Evolutionary conservation across 2,113 vertebrate genomes (phyloP).

Genomic region (Spilogale gracilis): DNA sequence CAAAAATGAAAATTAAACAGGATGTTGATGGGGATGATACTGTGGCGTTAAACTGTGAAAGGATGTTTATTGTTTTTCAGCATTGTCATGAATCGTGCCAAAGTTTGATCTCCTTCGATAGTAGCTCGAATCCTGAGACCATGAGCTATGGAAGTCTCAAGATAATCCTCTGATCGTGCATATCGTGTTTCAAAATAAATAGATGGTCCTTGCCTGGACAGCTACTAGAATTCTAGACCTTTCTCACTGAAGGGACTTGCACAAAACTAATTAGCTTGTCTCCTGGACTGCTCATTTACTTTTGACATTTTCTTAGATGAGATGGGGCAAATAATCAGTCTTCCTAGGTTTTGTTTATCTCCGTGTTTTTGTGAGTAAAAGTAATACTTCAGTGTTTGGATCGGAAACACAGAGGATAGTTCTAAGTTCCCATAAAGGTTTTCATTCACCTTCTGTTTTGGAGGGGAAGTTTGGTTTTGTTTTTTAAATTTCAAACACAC

Average conservation of each 20-base stretch:
- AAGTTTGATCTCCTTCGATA: conserved; percentile 50
- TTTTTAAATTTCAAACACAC: not conserved
- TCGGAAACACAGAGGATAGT: not conserved
- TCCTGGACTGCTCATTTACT: conserved; percentile 40
- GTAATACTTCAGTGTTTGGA: conserved; percentile 22
- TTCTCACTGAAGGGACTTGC: conserved; percentile 3
- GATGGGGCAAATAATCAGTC: conserved; percentile 8
- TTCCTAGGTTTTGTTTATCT: conserved; percentile 48
- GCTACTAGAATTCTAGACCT: not conserved
- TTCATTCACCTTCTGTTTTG: not conserved
- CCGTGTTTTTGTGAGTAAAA: not conserved
- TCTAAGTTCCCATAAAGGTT: conserved; percentile 47
- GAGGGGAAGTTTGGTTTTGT: not conserved
- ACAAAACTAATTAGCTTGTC: conserved; percentile 1
- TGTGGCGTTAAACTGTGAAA: conserved; percentile 77
- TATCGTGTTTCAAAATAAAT: conserved; percentile 50
- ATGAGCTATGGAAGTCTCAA: not conserved
- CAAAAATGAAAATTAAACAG: conserved; percentile 77
- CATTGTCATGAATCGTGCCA: conserved; percentile 73
- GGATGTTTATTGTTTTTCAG: conserved; percentile 78
- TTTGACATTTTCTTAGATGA: conserved; percentile 62
- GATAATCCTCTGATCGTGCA: conserved; percentile 47
- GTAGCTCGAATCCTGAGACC: conserved; percentile 59
- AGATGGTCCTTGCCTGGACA: not conserved
- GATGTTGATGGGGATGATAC: conserved; percentile 76